These are phyloP conservation scores for Enhydra lutris DNA, from an alignment of 2,113 vertebrate species.

Conservation along the genomic window DNA sequence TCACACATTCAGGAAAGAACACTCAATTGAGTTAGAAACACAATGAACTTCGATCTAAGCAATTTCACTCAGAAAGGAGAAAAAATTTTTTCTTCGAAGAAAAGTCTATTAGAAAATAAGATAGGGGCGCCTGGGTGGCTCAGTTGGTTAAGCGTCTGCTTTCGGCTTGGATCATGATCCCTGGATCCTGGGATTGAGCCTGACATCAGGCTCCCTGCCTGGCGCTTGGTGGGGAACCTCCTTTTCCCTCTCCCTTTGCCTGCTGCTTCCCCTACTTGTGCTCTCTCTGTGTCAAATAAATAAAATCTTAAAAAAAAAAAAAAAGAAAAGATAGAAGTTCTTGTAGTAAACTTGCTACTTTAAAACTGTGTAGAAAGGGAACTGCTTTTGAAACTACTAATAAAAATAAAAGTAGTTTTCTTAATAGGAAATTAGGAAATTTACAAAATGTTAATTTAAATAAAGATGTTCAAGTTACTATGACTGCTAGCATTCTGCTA, in stretches of 20 bases:
- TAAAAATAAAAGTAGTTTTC: neutral
- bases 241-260: too few species aligned
- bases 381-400: neutral
- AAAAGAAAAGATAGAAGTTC: conserved; percentile 1
- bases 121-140: too few species aligned
- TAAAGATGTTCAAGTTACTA: neutral
- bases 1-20: neutral
- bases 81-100: neutral
- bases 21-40: neutral
- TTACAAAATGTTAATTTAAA: neutral
- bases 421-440: neutral
- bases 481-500: neutral
- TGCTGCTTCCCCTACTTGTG: too few species aligned
- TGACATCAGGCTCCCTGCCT: too few species aligned
- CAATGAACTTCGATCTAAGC: neutral
- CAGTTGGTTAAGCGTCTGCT: too few species aligned
- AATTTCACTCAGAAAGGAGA: neutral
- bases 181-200: too few species aligned
- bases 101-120: conserved; percentile 24
- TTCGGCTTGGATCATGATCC: too few species aligned
- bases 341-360: neutral
- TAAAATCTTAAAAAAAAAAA: too few species aligned
- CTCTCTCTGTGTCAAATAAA: too few species aligned
- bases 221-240: too few species aligned
- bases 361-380: neutral